phyloP scores from a whole-genome alignment of 2,888 invertebrate species.

The Meandrusa payeni region DNA sequence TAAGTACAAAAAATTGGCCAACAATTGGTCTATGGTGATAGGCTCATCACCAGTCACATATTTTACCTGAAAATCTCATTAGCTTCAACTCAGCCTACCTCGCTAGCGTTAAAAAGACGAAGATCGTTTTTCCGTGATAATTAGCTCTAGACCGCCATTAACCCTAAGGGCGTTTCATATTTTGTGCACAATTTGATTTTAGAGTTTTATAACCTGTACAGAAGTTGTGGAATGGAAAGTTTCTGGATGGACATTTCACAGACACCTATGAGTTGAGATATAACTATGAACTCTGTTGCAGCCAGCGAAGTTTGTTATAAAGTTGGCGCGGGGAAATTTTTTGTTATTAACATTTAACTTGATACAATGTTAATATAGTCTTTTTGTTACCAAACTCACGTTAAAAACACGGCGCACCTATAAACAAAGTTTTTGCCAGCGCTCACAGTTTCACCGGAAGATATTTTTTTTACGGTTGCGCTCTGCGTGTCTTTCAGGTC shows the following conservation, averaged over 20 bases:
- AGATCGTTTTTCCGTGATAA: too few relatives aligned
- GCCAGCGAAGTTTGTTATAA: too few relatives aligned
- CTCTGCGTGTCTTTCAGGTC: slow-evolving; percentile 20
- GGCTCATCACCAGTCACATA: too few relatives aligned
- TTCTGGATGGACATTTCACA: slow-evolving; percentile 5
- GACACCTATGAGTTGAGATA: slow-evolving; percentile 6
- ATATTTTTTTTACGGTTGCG: slow-evolving; percentile 21
- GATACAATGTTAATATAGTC: slow-evolving; percentile 7
- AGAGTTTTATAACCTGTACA: too few relatives aligned
- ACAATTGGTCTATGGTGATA: too few relatives aligned
- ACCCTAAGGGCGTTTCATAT: too few relatives aligned
- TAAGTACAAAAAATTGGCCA: too few relatives aligned
- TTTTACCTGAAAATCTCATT: too few relatives aligned
- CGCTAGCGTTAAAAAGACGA: too few relatives aligned
- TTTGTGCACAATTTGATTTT: too few relatives aligned
- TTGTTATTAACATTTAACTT: slow-evolving; percentile 16
- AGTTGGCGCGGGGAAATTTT: slow-evolving; percentile 8
- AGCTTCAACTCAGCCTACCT: too few relatives aligned
- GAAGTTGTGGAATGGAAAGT: slow-evolving; percentile 6
- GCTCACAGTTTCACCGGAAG: slow-evolving; percentile 23
- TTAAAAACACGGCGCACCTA: slow-evolving; percentile 15
- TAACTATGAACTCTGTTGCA: slow-evolving; percentile 13
- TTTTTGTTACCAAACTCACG: slow-evolving; percentile 18
- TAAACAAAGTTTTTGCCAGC: slow-evolving; percentile 20
- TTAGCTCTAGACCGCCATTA: too few relatives aligned